Evolutionary conservation across 2,113 vertebrate genomes (phyloP), one percentile per base, ranked within the genome.

Genomic region (Eudyptes chrysolophus): DNA sequence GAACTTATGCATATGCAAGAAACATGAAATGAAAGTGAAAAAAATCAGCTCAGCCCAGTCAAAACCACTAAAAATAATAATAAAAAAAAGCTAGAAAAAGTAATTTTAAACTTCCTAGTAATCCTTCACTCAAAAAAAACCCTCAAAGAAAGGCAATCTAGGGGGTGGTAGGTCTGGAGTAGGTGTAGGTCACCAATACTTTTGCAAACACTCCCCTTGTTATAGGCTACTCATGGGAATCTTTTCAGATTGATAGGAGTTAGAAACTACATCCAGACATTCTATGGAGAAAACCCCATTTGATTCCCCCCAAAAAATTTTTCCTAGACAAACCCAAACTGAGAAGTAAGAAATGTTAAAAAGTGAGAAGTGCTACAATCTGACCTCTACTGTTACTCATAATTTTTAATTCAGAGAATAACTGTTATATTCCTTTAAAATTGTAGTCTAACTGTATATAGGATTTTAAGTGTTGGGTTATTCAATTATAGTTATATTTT

Each of bases 171-270:
- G 5, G 6, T 55, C 38, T 81, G 18, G 21, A 62, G 7, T 26
- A 34, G 10, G 3, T 15, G 9, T 27, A 34, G 3, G 3, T 51
- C n/a, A 83, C 9, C 4, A 54, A 20, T 44, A 57, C 3, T 38
- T 70, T 13, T 66, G 12, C 12, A 75, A 78, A 52, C 0, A 0
- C 5, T 64, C 6, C 7, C 7, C 0, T 0, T 29, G 10, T 25
- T 70, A 22, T 11, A 3, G 60, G 38, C 12, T 61, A 26, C 11
- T 24, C 7, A 21, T 1, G 1, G 10, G 6, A 30, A 15, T 34
- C 0, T 75, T 89, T 51, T 62, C 16, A 46, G 9, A 38, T 13
- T 75, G 14, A 10, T 16, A 16, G 9, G 7, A 61, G 6, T 27
- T 89, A 42, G 30, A 64, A 66, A 16, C 1, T 21, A 15, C 5